Conservation (phyloP, 2,113 vertebrate species). For the Amblyornis subalaris region DNA sequence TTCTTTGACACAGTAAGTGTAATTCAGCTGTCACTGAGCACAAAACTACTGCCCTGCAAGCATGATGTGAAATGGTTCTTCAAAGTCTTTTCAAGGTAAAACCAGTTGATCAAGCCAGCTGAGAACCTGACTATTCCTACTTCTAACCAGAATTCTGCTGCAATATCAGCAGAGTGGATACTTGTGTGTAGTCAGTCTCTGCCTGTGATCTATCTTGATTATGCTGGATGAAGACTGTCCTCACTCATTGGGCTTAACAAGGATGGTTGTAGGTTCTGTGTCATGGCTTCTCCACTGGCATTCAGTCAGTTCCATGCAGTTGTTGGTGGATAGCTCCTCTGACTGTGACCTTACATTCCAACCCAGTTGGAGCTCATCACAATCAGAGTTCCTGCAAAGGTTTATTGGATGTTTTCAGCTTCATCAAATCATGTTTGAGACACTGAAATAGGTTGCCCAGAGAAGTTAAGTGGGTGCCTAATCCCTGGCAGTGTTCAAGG, state of each 20-base stretch:
- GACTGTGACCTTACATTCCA: background rate
- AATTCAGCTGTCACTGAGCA: background rate
- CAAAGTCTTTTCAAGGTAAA: background rate
- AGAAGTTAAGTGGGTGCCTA: background rate
- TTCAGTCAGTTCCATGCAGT: background rate
- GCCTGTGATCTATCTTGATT: background rate
- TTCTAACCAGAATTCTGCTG: background rate
- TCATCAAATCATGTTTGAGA: background rate
- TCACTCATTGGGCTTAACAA: background rate
- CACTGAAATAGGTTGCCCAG: background rate
- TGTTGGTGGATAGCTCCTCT: background rate
- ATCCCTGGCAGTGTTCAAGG: background rate
- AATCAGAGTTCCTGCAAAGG: background rate
- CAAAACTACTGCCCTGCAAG: background rate
- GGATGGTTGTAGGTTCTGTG: background rate
- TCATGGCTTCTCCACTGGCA: background rate
- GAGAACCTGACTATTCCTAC: background rate
- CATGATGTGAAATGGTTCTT: background rate
- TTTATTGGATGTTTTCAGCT: background rate
- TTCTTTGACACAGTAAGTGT: background rate
- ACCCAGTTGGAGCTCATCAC: background rate
- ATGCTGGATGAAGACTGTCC: background rate
- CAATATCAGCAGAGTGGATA: background rate
- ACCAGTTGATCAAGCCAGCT: background rate
- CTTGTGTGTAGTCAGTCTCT: background rate